Evolutionary conservation across 2,888 invertebrate genomes (phyloP).

Genomic region (Athetis lepigone): DNA sequence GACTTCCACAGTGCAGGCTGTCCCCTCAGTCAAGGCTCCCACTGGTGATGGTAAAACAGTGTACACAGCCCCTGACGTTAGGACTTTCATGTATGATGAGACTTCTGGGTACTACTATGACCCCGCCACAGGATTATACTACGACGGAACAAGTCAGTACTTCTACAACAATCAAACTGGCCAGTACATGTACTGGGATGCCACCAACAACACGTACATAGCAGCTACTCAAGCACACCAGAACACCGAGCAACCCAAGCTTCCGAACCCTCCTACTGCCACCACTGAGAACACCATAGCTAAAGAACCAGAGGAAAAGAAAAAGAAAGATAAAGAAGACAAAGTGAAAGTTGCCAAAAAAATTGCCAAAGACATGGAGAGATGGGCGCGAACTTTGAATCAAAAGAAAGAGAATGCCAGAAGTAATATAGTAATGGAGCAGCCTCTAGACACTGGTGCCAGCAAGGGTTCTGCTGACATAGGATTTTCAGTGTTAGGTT

Average conservation of each 20-base stretch:
- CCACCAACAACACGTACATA: constrained; percentile 92
- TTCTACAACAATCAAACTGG: constrained; percentile 98
- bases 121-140: constrained; percentile 97
- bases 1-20: constrained; percentile 80
- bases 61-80: constrained; percentile 95
- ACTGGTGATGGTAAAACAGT: constrained; percentile 92
- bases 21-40: constrained; percentile 85
- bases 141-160: constrained; percentile 98
- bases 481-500: constrained; percentile 97
- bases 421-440: constrained; percentile 85
- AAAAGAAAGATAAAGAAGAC: constrained; percentile 95
- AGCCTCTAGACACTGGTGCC: constrained; percentile 84
- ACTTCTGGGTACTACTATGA: constrained; percentile 99
- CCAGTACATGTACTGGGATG: constrained; percentile 99
- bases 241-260: constrained; percentile 80
- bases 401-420: constrained; percentile 96
- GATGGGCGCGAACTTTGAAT: constrained; percentile 99
- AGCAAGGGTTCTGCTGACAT: constrained; percentile 96
- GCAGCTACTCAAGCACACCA: constrained; percentile 84
- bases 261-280: constrained; percentile 75
- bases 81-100: constrained; percentile 98
- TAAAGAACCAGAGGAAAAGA: constrained; percentile 89
- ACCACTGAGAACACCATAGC: constrained; percentile 77
- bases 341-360: constrained; percentile 99
- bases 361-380: constrained; percentile 96